These are phyloP conservation scores for Propithecus deckenii DNA, from an alignment of 2,797 vertebrate genomes.

Conservation along the genomic window DNA sequence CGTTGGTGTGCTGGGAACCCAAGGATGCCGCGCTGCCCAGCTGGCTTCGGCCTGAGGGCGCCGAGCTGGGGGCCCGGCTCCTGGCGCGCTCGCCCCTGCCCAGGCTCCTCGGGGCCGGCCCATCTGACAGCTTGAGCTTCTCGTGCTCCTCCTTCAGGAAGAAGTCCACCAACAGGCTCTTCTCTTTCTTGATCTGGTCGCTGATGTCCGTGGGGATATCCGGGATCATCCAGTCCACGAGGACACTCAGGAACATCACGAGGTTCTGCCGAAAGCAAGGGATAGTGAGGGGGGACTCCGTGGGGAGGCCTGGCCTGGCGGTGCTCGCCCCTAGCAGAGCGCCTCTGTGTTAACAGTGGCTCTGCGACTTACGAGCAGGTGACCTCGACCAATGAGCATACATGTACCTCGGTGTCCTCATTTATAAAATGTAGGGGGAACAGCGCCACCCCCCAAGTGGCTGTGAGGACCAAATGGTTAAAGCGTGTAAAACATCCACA, in stretches of 20 bases:
- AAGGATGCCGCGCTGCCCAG: conserved; percentile 82
- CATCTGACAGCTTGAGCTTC: conserved; percentile 90
- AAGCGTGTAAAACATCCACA: accelerated
- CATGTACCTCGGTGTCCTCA: background rate
- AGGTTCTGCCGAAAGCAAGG: conserved; percentile 89
- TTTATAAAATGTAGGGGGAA: no score
- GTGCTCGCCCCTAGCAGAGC: background rate
- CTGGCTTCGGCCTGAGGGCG: conserved; percentile 86
- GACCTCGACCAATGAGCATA: background rate
- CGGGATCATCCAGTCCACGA: conserved; percentile 97
- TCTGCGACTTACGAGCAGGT: background rate
- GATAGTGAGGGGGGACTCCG: accelerated
- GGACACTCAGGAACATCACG: conserved; percentile 96
- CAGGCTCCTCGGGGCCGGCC: conserved; percentile 68
- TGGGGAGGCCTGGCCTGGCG: background rate
- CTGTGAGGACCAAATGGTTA: background rate
- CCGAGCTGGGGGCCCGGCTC: conserved; percentile 89
- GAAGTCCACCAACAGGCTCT: conserved; percentile 93
- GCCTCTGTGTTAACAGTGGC: background rate
- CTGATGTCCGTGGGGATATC: conserved; percentile 96
- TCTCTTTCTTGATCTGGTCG: conserved; percentile 96
- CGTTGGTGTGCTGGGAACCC: conserved; percentile 91
- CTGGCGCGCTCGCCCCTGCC: conserved; percentile 30
- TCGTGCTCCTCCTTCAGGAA: conserved; percentile 96
- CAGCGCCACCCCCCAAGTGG: background rate